Conservation (phyloP, 30 jellyfish, hydroid and myxozoan species). For the Cassiopea xamachana region DNA sequence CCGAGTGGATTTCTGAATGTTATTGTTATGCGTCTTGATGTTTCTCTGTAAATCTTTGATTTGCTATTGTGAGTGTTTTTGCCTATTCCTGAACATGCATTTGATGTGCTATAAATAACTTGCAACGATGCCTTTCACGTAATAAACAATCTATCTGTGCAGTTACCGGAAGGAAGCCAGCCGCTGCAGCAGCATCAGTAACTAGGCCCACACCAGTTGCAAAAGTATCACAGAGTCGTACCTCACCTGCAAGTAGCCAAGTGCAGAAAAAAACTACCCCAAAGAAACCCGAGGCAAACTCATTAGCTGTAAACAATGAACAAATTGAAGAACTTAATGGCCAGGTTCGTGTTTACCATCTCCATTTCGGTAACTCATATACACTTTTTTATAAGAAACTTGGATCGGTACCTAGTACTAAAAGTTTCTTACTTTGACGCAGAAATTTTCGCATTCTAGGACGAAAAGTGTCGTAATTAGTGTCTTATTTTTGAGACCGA, state of each 20-base stretch:
- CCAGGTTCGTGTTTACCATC: constrained; percentile 6
- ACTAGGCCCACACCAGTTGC: constrained; percentile 21
- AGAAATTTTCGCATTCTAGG: too few species aligned
- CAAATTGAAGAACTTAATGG: constrained; percentile 21
- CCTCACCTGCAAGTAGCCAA: constrained; percentile 12
- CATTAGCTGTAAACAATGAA: not conserved
- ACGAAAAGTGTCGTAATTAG: too few species aligned
- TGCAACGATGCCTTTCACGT: not conserved
- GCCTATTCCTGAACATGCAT: too few species aligned
- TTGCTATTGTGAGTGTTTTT: too few species aligned
- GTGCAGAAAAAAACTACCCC: constrained; percentile 14
- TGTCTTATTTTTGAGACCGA: too few species aligned
- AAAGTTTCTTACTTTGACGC: too few species aligned
- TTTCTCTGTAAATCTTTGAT: too few species aligned
- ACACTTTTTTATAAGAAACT: too few species aligned
- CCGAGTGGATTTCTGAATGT: too few species aligned
- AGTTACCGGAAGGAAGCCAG: constrained; percentile 36
- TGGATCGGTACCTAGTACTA: too few species aligned
- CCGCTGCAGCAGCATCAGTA: constrained; percentile 28
- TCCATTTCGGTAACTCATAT: too few species aligned
- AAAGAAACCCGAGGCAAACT: not conserved
- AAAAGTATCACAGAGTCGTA: constrained; percentile 62
- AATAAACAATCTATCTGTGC: not conserved
- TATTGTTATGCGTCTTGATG: too few species aligned
- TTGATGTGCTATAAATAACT: not conserved